Percentiles rank a stretch among this genome's conserved stretches.
These are phyloP conservation scores for Microcebus lehilahytsara DNA, from an alignment of 2,113 vertebrate species.

Conservation along the genomic window DNA sequence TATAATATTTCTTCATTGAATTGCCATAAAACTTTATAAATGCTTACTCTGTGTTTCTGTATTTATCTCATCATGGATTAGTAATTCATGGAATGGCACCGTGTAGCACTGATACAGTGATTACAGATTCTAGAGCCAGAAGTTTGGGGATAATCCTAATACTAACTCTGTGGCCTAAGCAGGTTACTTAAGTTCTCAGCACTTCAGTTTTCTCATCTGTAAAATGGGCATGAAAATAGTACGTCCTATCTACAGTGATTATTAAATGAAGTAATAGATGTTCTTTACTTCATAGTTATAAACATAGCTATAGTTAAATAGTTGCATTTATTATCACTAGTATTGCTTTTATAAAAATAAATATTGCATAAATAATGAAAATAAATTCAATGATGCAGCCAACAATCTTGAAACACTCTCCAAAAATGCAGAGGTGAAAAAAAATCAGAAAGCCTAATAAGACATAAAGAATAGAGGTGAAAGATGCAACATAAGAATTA, in stretches of 20 bases:
- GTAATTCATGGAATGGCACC: neutral
- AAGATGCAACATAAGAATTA: neutral
- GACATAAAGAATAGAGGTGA: neutral
- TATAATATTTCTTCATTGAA: neutral
- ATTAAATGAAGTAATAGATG: neutral
- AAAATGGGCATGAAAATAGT: neutral
- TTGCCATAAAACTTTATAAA: neutral
- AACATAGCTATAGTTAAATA: neutral
- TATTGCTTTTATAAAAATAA: neutral
- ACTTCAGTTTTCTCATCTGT: neutral
- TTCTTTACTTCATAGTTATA: neutral
- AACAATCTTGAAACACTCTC: neutral
- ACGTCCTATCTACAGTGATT: neutral
- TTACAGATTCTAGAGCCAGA: neutral
- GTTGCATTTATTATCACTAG: neutral
- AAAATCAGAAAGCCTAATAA: neutral
- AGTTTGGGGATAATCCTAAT: neutral
- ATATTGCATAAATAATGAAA: neutral
- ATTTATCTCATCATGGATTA: neutral
- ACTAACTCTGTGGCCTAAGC: neutral
- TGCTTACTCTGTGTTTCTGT: neutral
- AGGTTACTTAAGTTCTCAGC: neutral
- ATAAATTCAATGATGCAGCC: neutral
- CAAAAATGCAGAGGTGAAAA: neutral
- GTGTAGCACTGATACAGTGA: neutral